Percentiles rank a stretch among this genome's conserved stretches.
phyloP scores from a whole-genome alignment of 1,140 invertebrate genomes.

The Bombus waltoni region DNA sequence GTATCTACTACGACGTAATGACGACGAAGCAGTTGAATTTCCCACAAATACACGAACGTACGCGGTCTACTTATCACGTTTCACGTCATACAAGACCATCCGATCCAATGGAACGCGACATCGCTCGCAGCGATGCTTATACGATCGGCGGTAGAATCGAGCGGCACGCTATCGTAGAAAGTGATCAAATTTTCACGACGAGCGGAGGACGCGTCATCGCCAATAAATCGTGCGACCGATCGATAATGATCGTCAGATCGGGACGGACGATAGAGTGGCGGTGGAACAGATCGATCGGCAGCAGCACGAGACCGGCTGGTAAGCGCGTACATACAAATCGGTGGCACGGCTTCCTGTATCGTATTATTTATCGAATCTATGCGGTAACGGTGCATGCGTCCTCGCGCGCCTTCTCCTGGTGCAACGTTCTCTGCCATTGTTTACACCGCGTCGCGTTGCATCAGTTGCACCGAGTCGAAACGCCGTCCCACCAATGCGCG shows the following conservation, averaged over 20 bases:
- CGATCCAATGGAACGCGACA: background rate
- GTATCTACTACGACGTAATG: too few relatives aligned
- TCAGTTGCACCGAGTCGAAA: slow-evolving; percentile 19
- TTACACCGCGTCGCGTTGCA: slow-evolving; percentile 46
- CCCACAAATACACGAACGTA: too few relatives aligned
- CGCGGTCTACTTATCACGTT: background rate
- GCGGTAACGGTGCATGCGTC: slow-evolving; percentile 66
- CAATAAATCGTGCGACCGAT: slow-evolving; percentile 33
- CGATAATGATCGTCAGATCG: slow-evolving; percentile 28
- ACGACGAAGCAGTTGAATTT: too few relatives aligned
- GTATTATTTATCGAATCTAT: slow-evolving; percentile 69
- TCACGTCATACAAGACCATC: background rate
- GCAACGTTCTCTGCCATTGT: slow-evolving; percentile 61
- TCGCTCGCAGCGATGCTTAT: background rate
- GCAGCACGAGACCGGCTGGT: background rate
- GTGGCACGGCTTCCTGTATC: slow-evolving; percentile 59
- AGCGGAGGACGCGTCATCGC: slow-evolving; percentile 6
- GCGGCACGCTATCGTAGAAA: slow-evolving; percentile 10
- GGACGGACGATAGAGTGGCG: slow-evolving; percentile 9
- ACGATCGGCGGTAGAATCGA: background rate
- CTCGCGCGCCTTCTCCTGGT: slow-evolving; percentile 30
- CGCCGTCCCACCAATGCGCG: slow-evolving; percentile 28
- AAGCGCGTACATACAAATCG: slow-evolving; percentile 65
- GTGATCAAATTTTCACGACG: slow-evolving; percentile 29
- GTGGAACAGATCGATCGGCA: slow-evolving; percentile 33